Conservation (phyloP, 2,888 invertebrate species). For the Drosophila colorata region DNA sequence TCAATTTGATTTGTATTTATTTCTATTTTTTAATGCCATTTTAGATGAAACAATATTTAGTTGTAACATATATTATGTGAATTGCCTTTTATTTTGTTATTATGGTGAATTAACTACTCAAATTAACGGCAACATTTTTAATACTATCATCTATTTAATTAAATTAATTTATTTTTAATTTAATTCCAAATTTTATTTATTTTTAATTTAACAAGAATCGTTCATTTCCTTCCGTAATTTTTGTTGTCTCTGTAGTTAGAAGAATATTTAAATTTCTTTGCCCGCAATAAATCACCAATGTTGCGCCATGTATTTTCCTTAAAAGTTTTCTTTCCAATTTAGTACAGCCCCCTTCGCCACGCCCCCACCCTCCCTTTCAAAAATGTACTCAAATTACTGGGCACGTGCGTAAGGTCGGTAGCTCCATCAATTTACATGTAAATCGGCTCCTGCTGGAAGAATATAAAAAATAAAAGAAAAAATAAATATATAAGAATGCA, state of each 20-base stretch:
- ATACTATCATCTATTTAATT: too few species aligned
- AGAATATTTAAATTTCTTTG: slow-evolving; percentile 1
- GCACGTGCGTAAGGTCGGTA: slow-evolving; percentile 66
- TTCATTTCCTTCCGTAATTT: too few species aligned
- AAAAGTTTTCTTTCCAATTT: slow-evolving; percentile 36
- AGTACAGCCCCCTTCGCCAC: not conserved
- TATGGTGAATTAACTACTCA: too few species aligned
- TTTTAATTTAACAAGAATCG: too few species aligned
- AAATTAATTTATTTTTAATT: not conserved
- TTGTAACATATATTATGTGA: too few species aligned
- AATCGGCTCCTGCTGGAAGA: slow-evolving; percentile 50
- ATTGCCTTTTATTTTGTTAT: too few species aligned
- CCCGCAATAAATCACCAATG: slow-evolving; percentile 38
- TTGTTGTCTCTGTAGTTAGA: not conserved
- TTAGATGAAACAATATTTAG: too few species aligned
- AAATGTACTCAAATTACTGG: slow-evolving; percentile 56
- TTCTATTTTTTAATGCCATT: too few species aligned
- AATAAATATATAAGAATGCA: slow-evolving; percentile 24
- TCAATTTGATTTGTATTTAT: too few species aligned
- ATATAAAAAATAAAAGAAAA: slow-evolving; percentile 17
- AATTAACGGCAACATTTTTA: too few species aligned
- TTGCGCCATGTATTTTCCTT: slow-evolving; percentile 27
- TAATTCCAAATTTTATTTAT: not conserved
- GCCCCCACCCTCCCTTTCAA: not conserved
- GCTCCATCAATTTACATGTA: slow-evolving; percentile 63